Evolutionary conservation across 2,797 vertebrate genomes (phyloP).

Genomic region (Agapornis canus): DNA sequence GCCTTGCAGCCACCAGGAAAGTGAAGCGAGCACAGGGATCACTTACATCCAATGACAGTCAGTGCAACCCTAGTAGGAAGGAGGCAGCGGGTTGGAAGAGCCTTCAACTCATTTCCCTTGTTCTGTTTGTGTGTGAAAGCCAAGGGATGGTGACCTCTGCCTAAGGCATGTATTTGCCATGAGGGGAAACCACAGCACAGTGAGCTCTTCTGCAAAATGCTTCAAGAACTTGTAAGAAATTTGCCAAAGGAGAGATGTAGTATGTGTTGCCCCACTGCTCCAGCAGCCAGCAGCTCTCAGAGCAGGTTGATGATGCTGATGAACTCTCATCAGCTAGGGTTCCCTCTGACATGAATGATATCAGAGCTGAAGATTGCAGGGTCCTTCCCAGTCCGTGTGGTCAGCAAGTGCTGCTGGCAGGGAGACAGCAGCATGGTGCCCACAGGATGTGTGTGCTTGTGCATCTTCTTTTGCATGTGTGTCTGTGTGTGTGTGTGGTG

Average conservation of each 20-base stretch:
- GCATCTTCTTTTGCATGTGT: background rate
- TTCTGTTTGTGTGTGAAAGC: background rate
- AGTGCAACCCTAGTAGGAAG: background rate
- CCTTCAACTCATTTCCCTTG: background rate
- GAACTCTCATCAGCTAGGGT: background rate
- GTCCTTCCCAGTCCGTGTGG: rapidly evolving
- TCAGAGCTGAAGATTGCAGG: background rate
- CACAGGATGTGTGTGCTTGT: background rate
- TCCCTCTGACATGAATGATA: background rate
- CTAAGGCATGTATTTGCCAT: background rate
- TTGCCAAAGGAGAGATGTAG: background rate
- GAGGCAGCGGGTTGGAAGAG: background rate
- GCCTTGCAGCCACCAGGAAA: background rate
- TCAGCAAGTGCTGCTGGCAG: background rate
- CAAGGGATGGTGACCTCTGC: background rate
- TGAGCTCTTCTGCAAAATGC: background rate
- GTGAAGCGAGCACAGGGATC: background rate
- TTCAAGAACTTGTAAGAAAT: background rate
- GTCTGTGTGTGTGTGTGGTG: background rate
- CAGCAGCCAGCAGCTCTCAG: background rate
- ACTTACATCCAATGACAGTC: background rate
- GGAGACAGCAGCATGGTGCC: background rate
- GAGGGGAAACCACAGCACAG: background rate
- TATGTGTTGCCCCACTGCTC: background rate
- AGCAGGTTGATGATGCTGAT: background rate